Percentiles rank a stretch among this genome's conserved stretches.
phyloP scores from a whole-genome alignment of 2,113 vertebrate species.

The Hyla sarda region DNA sequence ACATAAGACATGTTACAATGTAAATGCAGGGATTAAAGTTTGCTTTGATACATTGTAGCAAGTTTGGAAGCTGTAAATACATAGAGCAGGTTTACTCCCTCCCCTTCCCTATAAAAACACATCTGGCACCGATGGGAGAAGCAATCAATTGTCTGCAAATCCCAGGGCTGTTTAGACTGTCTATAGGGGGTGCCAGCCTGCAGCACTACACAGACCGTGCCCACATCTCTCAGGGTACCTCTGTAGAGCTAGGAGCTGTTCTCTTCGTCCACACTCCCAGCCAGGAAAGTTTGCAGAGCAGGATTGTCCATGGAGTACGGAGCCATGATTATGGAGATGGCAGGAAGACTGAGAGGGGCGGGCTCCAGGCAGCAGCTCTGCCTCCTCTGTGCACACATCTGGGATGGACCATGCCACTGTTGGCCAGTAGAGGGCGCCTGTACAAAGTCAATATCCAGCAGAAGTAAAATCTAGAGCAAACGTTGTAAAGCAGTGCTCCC shows the following conservation, averaged over 20 bases:
- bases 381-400: conserved; percentile 8
- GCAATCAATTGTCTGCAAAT: background rate
- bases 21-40: background rate
- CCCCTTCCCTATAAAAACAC: background rate
- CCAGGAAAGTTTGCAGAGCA: conserved; percentile 65
- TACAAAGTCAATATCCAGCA: background rate
- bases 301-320: conserved; percentile 60
- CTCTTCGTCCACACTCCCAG: background rate
- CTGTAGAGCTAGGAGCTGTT: conserved; percentile 6
- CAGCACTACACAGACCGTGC: too few relatives aligned
- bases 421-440: conserved; percentile 42
- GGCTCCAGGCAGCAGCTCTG: conserved; percentile 56
- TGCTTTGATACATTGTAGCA: background rate
- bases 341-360: conserved; percentile 46
- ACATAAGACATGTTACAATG: background rate
- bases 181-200: background rate
- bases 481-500: background rate
- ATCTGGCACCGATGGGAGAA: background rate
- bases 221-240: background rate
- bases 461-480: background rate
- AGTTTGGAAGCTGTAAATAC: background rate
- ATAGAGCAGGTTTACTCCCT: background rate
- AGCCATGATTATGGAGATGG: conserved; percentile 47
- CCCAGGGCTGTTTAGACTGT: background rate
- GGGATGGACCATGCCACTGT: background rate